Percentiles rank a stretch among this genome's conserved stretches.
phyloP scores from a whole-genome alignment of 2,113 vertebrate genomes.

The Rissa tridactyla region DNA sequence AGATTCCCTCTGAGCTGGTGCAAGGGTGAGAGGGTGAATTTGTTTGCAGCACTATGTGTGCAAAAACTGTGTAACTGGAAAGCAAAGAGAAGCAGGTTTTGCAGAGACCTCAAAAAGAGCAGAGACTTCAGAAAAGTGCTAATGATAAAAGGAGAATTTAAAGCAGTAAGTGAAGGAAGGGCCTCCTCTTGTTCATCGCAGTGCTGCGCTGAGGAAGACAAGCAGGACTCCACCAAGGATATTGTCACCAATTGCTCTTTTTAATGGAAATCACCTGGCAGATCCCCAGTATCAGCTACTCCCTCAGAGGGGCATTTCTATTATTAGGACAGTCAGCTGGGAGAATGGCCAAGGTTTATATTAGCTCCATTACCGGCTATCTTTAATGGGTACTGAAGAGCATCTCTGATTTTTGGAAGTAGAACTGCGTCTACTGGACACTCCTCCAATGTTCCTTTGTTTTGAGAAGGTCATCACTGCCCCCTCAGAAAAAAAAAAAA shows the following conservation, averaged over 20 bases:
- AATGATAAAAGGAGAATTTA: background rate
- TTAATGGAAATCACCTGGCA: background rate
- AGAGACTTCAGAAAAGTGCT: background rate
- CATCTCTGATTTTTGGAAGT: background rate
- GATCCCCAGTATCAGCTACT: background rate
- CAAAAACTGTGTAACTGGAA: background rate
- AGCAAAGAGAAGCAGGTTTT: background rate
- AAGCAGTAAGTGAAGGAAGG: background rate
- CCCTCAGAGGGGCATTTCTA: background rate
- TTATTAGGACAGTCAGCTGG: background rate
- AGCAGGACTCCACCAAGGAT: background rate
- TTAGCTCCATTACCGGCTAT: background rate
- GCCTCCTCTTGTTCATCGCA: background rate
- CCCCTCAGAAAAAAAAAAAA: background rate
- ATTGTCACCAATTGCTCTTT: background rate
- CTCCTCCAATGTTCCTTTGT: background rate
- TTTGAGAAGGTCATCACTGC: background rate
- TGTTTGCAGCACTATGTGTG: background rate
- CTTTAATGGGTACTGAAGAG: background rate
- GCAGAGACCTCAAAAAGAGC: background rate
- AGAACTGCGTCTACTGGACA: background rate
- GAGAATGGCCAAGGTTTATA: slow-evolving; percentile 18
- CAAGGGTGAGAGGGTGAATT: background rate
- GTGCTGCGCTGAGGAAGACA: background rate
- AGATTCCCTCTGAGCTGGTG: accelerated